phyloP scores from a whole-genome alignment of 2,888 invertebrate genomes.

The Acronicta alni region DNA sequence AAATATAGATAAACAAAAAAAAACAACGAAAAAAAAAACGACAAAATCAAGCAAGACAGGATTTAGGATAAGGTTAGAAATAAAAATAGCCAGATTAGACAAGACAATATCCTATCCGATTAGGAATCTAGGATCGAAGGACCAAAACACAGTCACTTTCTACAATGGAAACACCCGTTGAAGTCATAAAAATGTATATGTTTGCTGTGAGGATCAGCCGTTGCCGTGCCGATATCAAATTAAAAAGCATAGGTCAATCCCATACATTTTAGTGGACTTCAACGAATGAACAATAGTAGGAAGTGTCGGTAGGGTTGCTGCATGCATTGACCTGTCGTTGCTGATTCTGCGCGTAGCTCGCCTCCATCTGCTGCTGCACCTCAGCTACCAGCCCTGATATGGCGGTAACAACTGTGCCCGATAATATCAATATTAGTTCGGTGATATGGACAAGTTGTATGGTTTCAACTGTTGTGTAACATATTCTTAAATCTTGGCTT shows the following conservation, averaged over 20 bases:
- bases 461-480: not conserved
- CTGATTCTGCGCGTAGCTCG: conserved; percentile 85
- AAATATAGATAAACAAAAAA: conserved; percentile 25
- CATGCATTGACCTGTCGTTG: conserved; percentile 88
- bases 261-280: conserved; percentile 6
- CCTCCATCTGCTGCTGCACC: conserved; percentile 93
- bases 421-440: conserved; percentile 65
- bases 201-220: no score
- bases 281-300: conserved; percentile 6
- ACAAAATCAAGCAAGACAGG: conserved; percentile 44
- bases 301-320: conserved; percentile 37
- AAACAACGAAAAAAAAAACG: conserved; percentile 37
- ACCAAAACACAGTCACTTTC: conserved; percentile 25
- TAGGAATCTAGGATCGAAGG: conserved; percentile 26
- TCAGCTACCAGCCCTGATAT: conserved; percentile 94
- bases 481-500: conserved; percentile 2
- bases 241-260: not conserved
- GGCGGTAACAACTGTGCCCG: conserved; percentile 92
- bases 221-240: not conserved
- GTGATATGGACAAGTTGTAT: conserved; percentile 18
- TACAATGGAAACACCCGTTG: conserved; percentile 2
- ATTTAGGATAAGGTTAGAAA: conserved; percentile 31
- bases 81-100: conserved; percentile 23
- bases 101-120: conserved; percentile 4
- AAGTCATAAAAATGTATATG: conserved; percentile 6